These are phyloP conservation scores for Pantherophis alleghaniensis DNA, from an alignment of 2,797 vertebrate genomes.

Conservation along the genomic window DNA sequence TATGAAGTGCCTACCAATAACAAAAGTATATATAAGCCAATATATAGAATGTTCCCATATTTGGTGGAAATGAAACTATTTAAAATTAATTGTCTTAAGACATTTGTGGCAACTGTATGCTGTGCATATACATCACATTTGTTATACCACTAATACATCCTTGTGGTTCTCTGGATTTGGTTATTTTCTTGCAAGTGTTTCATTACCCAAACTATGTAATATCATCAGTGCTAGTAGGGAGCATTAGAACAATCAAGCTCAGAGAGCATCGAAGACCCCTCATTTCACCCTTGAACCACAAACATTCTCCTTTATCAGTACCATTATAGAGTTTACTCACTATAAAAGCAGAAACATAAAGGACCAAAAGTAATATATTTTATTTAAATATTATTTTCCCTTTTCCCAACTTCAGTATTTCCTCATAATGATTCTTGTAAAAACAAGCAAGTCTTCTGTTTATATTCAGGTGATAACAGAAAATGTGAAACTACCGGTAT, in stretches of 20 bases:
- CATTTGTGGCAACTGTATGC: slow-evolving; percentile 4
- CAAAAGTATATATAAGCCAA: slow-evolving; percentile 11
- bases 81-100: neutral
- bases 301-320: neutral
- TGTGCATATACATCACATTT: neutral
- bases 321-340: neutral
- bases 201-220: too few species aligned
- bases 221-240: neutral
- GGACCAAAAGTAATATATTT: neutral
- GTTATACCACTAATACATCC: neutral
- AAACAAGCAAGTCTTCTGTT: neutral
- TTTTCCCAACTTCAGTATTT: neutral
- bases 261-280: neutral
- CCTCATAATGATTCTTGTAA: neutral
- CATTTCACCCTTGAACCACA: neutral
- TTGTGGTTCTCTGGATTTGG: too few species aligned
- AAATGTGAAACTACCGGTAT: neutral
- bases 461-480: neutral
- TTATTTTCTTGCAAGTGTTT: too few species aligned
- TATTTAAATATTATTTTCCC: neutral
- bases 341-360: neutral
- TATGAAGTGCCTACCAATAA: slow-evolving; percentile 39
- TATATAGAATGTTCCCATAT: neutral
- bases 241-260: neutral
- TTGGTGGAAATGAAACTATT: neutral